A percentile compares a stretch with the other conserved stretches of the same genome.
phyloP scores from a whole-genome alignment of 2,888 invertebrate genomes.

The Dascillus cervinus region DNA sequence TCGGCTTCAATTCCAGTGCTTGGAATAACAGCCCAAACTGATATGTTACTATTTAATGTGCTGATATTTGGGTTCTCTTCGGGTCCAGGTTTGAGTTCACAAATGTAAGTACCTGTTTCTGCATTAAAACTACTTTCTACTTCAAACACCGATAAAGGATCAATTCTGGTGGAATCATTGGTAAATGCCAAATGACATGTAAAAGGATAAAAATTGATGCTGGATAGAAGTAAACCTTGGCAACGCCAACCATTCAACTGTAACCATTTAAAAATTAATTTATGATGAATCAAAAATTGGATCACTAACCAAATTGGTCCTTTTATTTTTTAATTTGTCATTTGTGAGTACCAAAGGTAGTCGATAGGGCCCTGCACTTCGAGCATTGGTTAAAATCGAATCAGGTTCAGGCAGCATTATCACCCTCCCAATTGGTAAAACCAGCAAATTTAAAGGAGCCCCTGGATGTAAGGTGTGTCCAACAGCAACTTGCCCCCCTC shows the following conservation, averaged over 20 bases:
- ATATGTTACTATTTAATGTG: conserved; percentile 31
- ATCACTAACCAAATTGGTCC: conserved; percentile 33
- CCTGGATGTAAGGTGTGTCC: conserved; percentile 33
- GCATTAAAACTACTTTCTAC: conserved; percentile 36
- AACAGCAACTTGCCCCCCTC: conserved; percentile 31
- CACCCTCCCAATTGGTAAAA: conserved; percentile 30
- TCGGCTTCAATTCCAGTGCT: conserved; percentile 27
- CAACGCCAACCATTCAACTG: conserved; percentile 35
- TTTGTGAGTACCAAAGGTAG: conserved; percentile 31
- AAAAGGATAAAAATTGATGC: conserved; percentile 32
- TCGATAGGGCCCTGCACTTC: conserved; percentile 18
- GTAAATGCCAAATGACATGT: conserved; percentile 36
- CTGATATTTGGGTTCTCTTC: conserved; percentile 27
- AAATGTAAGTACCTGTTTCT: conserved; percentile 37
- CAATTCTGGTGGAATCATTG: conserved; percentile 24
- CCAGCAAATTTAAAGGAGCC: conserved; percentile 31
- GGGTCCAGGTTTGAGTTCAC: conserved; percentile 31
- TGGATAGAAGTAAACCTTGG: conserved; percentile 24
- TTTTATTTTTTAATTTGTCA: conserved; percentile 25
- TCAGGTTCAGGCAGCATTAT: conserved; percentile 23
- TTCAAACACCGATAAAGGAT: conserved; percentile 31
- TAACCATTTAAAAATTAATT: conserved; percentile 12
- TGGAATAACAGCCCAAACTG: conserved; percentile 30
- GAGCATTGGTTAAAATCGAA: conserved; percentile 31
- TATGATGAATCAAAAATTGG: neutral